These are phyloP conservation scores for Maccullochella peelii DNA, from an alignment of 2,113 vertebrate species.

Conservation along the genomic window DNA sequence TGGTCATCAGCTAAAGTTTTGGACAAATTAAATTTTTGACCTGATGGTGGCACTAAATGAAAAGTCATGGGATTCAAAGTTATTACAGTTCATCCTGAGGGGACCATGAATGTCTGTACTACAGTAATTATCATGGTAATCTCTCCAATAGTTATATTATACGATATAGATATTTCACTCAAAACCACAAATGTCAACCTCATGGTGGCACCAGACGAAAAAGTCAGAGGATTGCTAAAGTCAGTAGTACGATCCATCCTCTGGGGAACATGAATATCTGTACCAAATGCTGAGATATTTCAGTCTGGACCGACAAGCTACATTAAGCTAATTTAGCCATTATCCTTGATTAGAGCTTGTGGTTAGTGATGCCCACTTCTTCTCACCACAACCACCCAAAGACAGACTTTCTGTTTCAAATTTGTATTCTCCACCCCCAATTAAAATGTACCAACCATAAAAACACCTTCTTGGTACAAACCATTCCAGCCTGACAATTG, in stretches of 20 bases:
- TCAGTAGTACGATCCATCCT: background rate
- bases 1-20: background rate
- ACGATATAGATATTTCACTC: background rate
- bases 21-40: background rate
- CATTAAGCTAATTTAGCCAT: background rate
- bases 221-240: background rate
- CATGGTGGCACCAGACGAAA: background rate
- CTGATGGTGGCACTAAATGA: background rate
- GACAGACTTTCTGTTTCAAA: background rate
- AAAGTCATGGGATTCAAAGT: background rate
- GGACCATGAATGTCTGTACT: background rate
- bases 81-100: background rate
- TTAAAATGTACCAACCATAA: background rate
- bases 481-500: slow-evolving; percentile 16
- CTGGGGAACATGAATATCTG: background rate
- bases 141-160: background rate
- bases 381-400: background rate
- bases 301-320: background rate
- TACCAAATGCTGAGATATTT: background rate
- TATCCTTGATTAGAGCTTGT: background rate
- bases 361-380: background rate
- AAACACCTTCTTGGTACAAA: slow-evolving; percentile 11
- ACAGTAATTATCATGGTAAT: background rate
- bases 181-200: background rate
- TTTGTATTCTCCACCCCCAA: background rate